Base-by-base conservation (phyloP, 2,888 invertebrate species). In the Tetheella fluctuosa region DNA sequence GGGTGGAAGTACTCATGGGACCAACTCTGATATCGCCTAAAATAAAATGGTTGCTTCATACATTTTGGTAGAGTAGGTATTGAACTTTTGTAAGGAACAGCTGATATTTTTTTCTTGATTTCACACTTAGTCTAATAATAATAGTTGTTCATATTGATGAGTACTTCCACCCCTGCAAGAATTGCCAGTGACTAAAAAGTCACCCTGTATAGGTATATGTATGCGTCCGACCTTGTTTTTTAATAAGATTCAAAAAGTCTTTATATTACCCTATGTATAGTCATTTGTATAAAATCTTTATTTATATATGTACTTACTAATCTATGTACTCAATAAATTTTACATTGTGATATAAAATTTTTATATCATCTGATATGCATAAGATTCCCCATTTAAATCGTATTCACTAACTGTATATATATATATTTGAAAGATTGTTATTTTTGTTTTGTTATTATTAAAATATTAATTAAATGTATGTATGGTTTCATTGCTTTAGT, bases 401-500 rank as follows among this genome's bases (percentile, higher is more conserved):
- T n/a, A 52, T 39, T 62, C 64, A 42, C 42, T 42, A 42, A 17
- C 28, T 57, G 57, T n/a, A 30, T 52, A 58, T 58, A 15, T n/a
- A 30, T 52, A 58, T 58, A 15, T 48, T 52, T 58, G 30, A 58
- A 52, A 58, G 30, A 68, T 71, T 85, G 80, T 80, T 77, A 79
- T 63, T 66, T 20, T 48, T 48, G 42, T 60, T 79, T 80, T 81
- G 71, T 64, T 76, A 72, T 74, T 67, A 87, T 86, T 88, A 89
- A 89, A 89, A 59, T 74, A 67, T 80, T 77, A 17, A 82, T 79
- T 73, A 86, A 78, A 65, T 62, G 65, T 71, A 70, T 63, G 70
- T 62, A 71, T 88, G 70, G 91, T 92, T 92, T 92, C 92, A 92
- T 92, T 92, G 92, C 91, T 92, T 91, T 91, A 88, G 86, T 88